A percentile compares a stretch with the other conserved stretches of the same genome.
phyloP scores from a whole-genome alignment of 1,140 invertebrate species.

The Aricia agestis region DNA sequence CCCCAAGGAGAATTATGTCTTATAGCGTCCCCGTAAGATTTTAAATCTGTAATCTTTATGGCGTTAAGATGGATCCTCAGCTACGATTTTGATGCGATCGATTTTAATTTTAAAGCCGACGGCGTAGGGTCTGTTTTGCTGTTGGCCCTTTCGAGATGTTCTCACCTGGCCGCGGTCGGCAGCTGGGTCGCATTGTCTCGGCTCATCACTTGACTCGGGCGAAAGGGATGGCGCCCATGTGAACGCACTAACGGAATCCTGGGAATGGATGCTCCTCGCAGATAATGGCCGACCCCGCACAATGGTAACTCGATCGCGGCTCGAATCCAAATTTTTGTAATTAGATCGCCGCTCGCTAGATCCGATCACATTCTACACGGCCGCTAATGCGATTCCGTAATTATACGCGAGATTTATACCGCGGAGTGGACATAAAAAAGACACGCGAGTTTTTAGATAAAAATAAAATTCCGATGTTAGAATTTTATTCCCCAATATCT shows the following conservation, averaged over 20 bases:
- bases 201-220: slow-evolving; percentile 68
- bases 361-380: background rate
- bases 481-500: slow-evolving; percentile 49
- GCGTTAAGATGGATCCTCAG: slow-evolving; percentile 29
- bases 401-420: slow-evolving; percentile 19
- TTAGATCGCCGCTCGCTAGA: slow-evolving; percentile 14
- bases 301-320: slow-evolving; percentile 56
- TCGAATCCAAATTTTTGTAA: slow-evolving; percentile 21
- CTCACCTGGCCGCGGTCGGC: slow-evolving; percentile 62
- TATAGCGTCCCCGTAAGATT: slow-evolving; percentile 37
- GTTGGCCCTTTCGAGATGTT: slow-evolving; percentile 25
- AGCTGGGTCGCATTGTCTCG: slow-evolving; percentile 60
- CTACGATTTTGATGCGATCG: background rate
- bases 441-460: slow-evolving; percentile 20
- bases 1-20: slow-evolving; percentile 38
- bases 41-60: slow-evolving; percentile 40
- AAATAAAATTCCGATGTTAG: slow-evolving; percentile 37
- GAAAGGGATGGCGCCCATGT: slow-evolving; percentile 68
- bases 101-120: slow-evolving; percentile 26
- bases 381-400: slow-evolving; percentile 9
- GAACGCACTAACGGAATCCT: slow-evolving; percentile 63
- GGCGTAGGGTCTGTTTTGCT: slow-evolving; percentile 33
- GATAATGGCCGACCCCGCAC: slow-evolving; percentile 41
- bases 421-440: slow-evolving; percentile 18
- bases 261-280: slow-evolving; percentile 49